Percentiles rank a stretch among this genome's conserved stretches.
Evolutionary conservation across 1,140 invertebrate species (phyloP).

Genomic region (Drosophila nasuta): DNA sequence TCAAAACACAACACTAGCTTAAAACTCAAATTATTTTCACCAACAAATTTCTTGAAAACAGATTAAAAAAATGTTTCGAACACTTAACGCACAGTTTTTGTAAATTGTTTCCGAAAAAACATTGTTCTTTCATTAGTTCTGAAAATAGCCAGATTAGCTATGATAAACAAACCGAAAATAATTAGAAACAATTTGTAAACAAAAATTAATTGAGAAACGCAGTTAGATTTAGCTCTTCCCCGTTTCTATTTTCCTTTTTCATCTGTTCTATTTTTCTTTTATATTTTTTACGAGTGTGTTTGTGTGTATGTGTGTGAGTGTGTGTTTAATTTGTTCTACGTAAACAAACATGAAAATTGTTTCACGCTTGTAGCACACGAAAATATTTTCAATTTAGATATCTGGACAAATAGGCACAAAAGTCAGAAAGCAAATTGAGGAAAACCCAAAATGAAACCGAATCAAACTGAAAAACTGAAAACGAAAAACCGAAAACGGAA

Average conservation of each 20-base stretch:
- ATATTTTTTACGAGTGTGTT: slow-evolving; percentile 28
- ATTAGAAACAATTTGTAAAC: slow-evolving; percentile 79
- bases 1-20: slow-evolving; percentile 17
- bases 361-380: slow-evolving; percentile 78
- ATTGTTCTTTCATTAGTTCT: slow-evolving; percentile 53
- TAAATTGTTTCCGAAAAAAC: slow-evolving; percentile 23
- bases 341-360: slow-evolving; percentile 77
- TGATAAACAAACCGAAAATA: slow-evolving; percentile 73
- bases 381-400: slow-evolving; percentile 77
- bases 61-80: not conserved
- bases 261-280: slow-evolving; percentile 35
- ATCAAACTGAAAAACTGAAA: slow-evolving; percentile 43
- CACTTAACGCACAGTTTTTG: slow-evolving; percentile 16
- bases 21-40: slow-evolving; percentile 31
- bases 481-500: slow-evolving; percentile 42
- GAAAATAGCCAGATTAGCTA: slow-evolving; percentile 57
- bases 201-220: slow-evolving; percentile 49
- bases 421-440: slow-evolving; percentile 5
- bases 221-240: slow-evolving; percentile 49
- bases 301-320: slow-evolving; percentile 12
- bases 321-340: slow-evolving; percentile 63
- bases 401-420: slow-evolving; percentile 46
- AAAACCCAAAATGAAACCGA: slow-evolving; percentile 45
- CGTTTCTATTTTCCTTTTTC: slow-evolving; percentile 28
- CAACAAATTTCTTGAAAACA: slow-evolving; percentile 16